Evolutionary conservation across 2,113 vertebrate species (phyloP).

Genomic region (Hypanus sabinus): DNA sequence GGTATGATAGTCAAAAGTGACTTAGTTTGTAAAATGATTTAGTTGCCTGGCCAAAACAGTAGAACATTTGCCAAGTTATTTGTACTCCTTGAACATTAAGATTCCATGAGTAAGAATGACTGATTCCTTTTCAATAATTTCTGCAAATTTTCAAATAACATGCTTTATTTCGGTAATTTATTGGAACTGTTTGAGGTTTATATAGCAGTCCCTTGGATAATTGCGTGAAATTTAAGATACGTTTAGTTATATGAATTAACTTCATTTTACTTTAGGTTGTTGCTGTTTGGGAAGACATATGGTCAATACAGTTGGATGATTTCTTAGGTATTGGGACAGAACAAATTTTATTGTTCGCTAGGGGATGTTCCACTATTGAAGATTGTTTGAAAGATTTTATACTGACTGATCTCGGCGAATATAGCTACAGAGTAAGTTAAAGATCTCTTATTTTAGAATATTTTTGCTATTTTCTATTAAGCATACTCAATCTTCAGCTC

Average conservation of each 20-base stretch:
- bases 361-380: conserved; percentile 47
- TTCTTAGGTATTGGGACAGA: conserved; percentile 76
- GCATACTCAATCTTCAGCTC: background rate
- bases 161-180: background rate
- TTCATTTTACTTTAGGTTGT: conserved; percentile 60
- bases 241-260: background rate
- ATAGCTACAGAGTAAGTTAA: conserved; percentile 71
- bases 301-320: conserved; percentile 71
- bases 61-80: background rate
- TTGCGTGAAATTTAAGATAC: background rate
- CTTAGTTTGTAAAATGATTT: background rate
- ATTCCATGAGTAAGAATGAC: too few species aligned
- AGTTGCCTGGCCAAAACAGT: background rate
- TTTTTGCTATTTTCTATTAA: background rate
- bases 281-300: conserved; percentile 66
- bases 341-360: conserved; percentile 75
- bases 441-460: conserved; percentile 38
- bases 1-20: background rate
- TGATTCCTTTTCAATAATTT: too few species aligned
- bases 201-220: background rate
- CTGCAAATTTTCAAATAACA: too few species aligned
- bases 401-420: conserved; percentile 71
- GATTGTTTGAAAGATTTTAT: conserved; percentile 56
- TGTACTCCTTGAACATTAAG: background rate
- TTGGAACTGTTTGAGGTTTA: background rate